Base-by-base conservation (phyloP, 2,888 invertebrate species). In the Clusia tigrina region DNA sequence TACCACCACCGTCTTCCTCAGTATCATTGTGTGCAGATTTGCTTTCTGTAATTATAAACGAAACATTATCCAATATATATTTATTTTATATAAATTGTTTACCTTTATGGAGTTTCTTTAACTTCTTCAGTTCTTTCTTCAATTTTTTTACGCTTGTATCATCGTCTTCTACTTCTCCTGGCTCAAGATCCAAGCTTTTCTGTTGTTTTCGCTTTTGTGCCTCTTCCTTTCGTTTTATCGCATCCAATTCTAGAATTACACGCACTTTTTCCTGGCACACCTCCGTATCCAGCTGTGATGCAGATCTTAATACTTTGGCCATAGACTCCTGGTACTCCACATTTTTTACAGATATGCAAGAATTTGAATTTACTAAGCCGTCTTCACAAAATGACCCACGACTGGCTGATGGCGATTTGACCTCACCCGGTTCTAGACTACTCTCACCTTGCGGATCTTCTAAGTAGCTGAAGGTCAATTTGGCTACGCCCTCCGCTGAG, bases 361-460 rank as follows among this genome's bases (percentile, higher is more conserved):
- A 32, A 64, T 6, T 32, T 9, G 6, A 6, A 54, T 23, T 66
- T 5, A 48, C 48, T 15, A 10, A 10, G 1, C 60, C 60, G 0
- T 65, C 65, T 23, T 57, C 17, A 1, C 57, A 61, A 1, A 24
- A 6, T 20, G 56, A 17, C 2, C 48, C 54, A 32, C 54, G 51
- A 54, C 67, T 65, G 10, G 64, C 65, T 3, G 67, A 68, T 18
- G 81, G 81, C 5, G 81, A 81, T 62, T 81, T 79, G 25, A 81
- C 74, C 59, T 81, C 81, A 6, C 81, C 81, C 15, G 81, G 82
- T 60, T 81, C 81, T 59, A 81, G 65, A 24, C 80, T 81, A 52
- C 78, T 80, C 37, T 80, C 81, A 24, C 74, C 78, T 61, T 77
- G 78, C 64, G 77, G 69, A 17, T 78, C 80, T 10, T 76, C 78